Evolutionary conservation across 2,888 invertebrate genomes (phyloP).

Genomic region (Tetrapedia diversipes): DNA sequence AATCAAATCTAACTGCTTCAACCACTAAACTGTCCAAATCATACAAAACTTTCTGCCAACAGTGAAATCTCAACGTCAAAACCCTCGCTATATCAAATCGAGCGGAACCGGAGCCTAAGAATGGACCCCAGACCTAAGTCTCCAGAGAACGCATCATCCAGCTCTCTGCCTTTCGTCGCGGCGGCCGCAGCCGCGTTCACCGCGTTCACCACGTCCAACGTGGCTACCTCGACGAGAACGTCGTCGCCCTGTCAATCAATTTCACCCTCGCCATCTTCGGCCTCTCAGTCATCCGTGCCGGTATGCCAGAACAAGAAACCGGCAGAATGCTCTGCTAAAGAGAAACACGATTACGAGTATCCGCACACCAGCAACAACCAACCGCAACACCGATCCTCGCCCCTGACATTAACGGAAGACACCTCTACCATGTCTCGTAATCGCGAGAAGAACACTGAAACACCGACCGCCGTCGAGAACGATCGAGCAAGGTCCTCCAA

Average conservation of each 20-base stretch:
- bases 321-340: constrained; percentile 6
- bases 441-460: constrained; percentile 14
- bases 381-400: neutral
- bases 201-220: constrained; percentile 63
- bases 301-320: constrained; percentile 33
- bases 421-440: neutral
- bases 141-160: constrained; percentile 41
- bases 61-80: constrained; percentile 49
- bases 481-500: constrained; percentile 39
- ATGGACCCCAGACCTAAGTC: constrained; percentile 25
- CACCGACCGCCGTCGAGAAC: neutral
- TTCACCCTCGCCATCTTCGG: constrained; percentile 54
- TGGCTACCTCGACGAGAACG: constrained; percentile 40
- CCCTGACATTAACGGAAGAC: constrained; percentile 22
- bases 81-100: constrained; percentile 43
- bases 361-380: neutral
- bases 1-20: neutral
- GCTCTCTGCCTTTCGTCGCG: constrained; percentile 50
- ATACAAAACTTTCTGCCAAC: neutral
- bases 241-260: constrained; percentile 54
- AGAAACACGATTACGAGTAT: constrained; percentile 21
- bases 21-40: too few relatives aligned
- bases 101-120: constrained; percentile 23
- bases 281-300: constrained; percentile 50
- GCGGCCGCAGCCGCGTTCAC: constrained; percentile 52